These are phyloP conservation scores for Urosaurus nigricauda DNA, from an alignment of 2,797 vertebrate genomes.

Conservation along the genomic window DNA sequence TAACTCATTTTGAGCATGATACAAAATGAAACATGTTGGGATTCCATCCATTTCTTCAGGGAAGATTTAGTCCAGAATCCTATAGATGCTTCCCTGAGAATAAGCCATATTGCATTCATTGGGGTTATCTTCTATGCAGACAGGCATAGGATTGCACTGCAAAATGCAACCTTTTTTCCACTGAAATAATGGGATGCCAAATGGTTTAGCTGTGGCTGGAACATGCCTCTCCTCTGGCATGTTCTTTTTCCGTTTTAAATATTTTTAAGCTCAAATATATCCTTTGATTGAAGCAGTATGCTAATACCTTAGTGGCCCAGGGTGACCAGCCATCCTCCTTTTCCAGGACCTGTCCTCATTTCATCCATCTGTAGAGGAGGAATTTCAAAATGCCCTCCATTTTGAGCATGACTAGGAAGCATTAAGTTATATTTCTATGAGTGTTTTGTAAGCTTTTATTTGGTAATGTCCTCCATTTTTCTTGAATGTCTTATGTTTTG, in stretches of 20 bases:
- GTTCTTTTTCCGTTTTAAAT: neutral
- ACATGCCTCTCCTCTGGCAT: neutral
- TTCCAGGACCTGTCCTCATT: too few species aligned
- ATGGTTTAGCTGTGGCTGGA: neutral
- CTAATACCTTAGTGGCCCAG: neutral
- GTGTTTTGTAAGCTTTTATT: too few species aligned
- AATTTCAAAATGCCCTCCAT: too few species aligned
- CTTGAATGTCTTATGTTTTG: too few species aligned
- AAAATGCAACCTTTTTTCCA: neutral
- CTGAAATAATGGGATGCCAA: neutral
- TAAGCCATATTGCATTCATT: too few species aligned
- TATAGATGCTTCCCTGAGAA: neutral
- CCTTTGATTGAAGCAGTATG: neutral
- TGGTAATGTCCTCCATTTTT: too few species aligned
- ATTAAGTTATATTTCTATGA: too few species aligned
- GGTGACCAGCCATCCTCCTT: too few species aligned
- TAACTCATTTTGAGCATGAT: constrained; percentile 54
- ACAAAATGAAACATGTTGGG: neutral
- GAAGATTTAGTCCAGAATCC: neutral
- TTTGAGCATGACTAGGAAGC: too few species aligned
- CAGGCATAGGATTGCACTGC: neutral
- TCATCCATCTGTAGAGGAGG: too few species aligned
- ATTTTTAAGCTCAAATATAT: neutral
- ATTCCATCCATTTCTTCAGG: neutral
- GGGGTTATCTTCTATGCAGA: neutral